Evolutionary conservation across 2,888 invertebrate genomes (phyloP).

Genomic region (Desoria tigrina): DNA sequence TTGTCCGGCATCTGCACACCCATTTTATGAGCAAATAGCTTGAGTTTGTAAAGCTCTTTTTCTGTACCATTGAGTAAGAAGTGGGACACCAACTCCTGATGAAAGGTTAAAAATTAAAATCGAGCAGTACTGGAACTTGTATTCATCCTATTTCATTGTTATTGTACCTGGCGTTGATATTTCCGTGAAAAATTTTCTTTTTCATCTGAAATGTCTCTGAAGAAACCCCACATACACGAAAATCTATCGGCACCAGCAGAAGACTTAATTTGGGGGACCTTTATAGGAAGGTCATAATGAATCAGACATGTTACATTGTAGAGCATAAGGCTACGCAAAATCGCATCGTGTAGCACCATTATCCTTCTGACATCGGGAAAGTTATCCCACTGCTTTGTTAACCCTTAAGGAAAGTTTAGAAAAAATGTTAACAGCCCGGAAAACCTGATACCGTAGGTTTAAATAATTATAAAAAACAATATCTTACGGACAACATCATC

Average conservation of each 20-base stretch:
- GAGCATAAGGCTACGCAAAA: conserved; percentile 19
- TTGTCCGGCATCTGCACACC: conserved; percentile 9
- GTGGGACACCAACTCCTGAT: conserved; percentile 19
- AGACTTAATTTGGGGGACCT: background rate
- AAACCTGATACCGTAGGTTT: background rate
- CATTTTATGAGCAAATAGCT: conserved; percentile 20
- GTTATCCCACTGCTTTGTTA: conserved; percentile 8
- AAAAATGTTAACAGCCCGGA: background rate
- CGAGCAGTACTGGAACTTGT: too few species aligned
- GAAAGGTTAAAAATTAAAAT: too few species aligned
- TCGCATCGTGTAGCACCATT: conserved; percentile 23
- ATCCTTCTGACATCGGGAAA: background rate
- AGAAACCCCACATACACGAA: conserved; percentile 14
- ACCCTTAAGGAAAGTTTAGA: background rate
- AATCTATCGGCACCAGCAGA: conserved; percentile 10
- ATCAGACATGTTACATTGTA: conserved; percentile 20
- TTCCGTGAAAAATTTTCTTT: background rate
- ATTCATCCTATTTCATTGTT: too few species aligned
- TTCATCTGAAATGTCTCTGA: conserved; percentile 10
- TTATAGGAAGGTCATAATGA: conserved; percentile 21
- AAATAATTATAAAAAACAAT: too few species aligned
- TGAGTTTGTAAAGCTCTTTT: conserved; percentile 19
- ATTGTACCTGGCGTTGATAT: too few species aligned
- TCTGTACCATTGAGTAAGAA: conserved; percentile 37
- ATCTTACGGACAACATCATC: background rate